These are phyloP conservation scores for Morpho helenor DNA, from an alignment of 2,888 invertebrate genomes.

Conservation along the genomic window DNA sequence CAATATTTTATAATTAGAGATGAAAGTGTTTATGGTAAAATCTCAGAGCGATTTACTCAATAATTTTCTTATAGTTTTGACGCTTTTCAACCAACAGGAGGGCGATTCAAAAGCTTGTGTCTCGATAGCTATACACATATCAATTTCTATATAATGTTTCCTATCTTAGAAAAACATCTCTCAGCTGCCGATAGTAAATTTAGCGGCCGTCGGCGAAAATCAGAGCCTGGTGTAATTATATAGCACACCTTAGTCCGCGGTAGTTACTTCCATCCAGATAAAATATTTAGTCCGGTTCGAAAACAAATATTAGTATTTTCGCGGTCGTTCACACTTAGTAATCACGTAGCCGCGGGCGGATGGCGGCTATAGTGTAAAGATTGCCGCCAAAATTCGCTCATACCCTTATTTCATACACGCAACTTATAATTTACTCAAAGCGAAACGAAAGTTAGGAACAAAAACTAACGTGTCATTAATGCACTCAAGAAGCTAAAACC, in stretches of 20 bases:
- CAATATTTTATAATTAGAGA: no score
- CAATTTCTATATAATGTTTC: no score
- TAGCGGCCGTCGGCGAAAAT: constrained; percentile 41
- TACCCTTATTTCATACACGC: constrained; percentile 42
- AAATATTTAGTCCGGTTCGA: constrained; percentile 48
- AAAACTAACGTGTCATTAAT: constrained; percentile 34
- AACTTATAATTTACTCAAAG: constrained; percentile 56
- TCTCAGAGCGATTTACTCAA: no score
- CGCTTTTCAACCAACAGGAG: no score
- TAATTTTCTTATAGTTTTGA: no score
- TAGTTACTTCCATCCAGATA: constrained; percentile 45
- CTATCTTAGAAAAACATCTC: constrained; percentile 29
- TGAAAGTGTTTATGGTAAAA: no score
- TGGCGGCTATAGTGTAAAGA: constrained; percentile 53
- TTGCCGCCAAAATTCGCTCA: constrained; percentile 46
- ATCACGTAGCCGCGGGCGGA: constrained; percentile 26
- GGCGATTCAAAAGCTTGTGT: no score
- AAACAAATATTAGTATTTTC: constrained; percentile 73
- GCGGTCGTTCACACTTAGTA: constrained; percentile 44
- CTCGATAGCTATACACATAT: no score
- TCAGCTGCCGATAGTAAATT: constrained; percentile 48
- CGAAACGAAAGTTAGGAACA: constrained; percentile 44
- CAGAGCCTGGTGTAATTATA: constrained; percentile 56
- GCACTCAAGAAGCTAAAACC: constrained; percentile 16
- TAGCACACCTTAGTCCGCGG: constrained; percentile 50